phyloP scores from a whole-genome alignment of 2,888 invertebrate species.

The Busseola fusca region DNA sequence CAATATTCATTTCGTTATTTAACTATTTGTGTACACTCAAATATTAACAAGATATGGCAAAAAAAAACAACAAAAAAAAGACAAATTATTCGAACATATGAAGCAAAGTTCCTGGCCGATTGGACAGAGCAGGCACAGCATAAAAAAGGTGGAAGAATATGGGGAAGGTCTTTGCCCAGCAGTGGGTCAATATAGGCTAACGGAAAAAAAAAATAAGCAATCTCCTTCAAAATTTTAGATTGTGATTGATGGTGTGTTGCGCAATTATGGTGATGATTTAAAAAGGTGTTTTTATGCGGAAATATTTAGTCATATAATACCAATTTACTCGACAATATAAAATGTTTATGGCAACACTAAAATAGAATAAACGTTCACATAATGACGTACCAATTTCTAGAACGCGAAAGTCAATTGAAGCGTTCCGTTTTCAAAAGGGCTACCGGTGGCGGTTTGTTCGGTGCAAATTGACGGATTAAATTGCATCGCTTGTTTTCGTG shows the following conservation, averaged over 20 bases:
- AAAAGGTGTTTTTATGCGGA: slow-evolving; percentile 17
- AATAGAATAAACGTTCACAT: slow-evolving; percentile 51
- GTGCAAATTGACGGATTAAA: slow-evolving; percentile 83
- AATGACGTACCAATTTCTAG: slow-evolving; percentile 68
- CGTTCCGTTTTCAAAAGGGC: slow-evolving; percentile 77
- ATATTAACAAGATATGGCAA: no score
- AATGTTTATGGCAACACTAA: slow-evolving; percentile 52
- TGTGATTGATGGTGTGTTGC: background rate
- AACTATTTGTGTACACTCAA: background rate
- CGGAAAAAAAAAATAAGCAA: background rate
- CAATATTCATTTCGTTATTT: background rate
- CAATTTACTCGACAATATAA: slow-evolving; percentile 48
- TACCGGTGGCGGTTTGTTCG: slow-evolving; percentile 77
- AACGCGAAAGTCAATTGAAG: slow-evolving; percentile 69
- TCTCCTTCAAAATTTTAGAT: background rate
- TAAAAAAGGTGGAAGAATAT: no score
- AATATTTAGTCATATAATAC: slow-evolving; percentile 24
- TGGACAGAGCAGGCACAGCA: no score
- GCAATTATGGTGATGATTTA: background rate
- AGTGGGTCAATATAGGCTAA: no score
- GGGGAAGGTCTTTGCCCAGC: no score
- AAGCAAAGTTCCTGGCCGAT: no score
- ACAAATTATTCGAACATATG: background rate
- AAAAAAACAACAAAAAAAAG: no score
- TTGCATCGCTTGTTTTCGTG: slow-evolving; percentile 82